phyloP scores from a whole-genome alignment of 1,140 invertebrate species.

The Calephelis nemesis region DNA sequence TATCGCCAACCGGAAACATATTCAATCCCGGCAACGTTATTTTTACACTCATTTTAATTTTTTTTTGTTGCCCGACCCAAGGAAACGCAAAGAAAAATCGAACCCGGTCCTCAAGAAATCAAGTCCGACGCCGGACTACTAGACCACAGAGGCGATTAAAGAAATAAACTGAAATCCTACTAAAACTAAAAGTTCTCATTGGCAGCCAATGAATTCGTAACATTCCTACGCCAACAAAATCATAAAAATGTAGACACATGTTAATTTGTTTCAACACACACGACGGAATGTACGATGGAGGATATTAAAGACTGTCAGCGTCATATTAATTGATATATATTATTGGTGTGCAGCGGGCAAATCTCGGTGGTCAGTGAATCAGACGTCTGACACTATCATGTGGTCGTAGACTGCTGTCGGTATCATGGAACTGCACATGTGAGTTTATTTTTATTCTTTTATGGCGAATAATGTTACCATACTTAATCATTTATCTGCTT shows the following conservation, averaged over 20 bases:
- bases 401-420: constrained; percentile 19
- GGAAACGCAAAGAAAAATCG: no score
- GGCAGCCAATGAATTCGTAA: not conserved
- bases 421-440: constrained; percentile 14
- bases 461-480: not conserved
- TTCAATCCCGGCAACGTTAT: no score
- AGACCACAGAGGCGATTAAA: no score
- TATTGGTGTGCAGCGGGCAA: constrained; percentile 38
- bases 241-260: constrained; percentile 5
- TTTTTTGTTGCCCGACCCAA: no score
- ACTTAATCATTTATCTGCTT: no score
- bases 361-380: constrained; percentile 46
- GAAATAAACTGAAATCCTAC: no score
- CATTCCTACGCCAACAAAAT: not conserved
- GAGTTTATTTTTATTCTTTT: not conserved
- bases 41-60: no score
- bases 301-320: constrained; percentile 42
- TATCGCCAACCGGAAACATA: no score
- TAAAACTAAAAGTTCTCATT: not conserved
- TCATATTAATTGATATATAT: constrained; percentile 66
- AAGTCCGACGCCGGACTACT: no score
- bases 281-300: constrained; percentile 19
- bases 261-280: constrained; percentile 17
- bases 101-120: no score
- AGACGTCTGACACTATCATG: constrained; percentile 23